A percentile compares a stretch with the other conserved stretches of the same genome.
Conservation (phyloP, 2,888 invertebrate genomes). For the Carpatolechia fugitivella region DNA sequence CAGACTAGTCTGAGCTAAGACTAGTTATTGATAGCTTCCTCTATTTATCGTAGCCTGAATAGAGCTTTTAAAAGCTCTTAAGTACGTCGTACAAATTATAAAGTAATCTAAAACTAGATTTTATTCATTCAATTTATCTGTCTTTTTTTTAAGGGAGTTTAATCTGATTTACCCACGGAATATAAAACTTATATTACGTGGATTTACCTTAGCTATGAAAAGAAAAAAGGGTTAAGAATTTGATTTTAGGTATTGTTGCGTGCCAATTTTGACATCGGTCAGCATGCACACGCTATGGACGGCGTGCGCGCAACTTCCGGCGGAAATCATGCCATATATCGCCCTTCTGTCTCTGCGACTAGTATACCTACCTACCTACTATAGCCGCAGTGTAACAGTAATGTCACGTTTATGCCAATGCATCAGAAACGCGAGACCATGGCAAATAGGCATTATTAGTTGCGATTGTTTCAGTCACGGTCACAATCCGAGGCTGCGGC, state of each 20-base stretch:
- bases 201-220: too few species aligned
- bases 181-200: too few species aligned
- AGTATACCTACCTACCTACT: slow-evolving; percentile 38
- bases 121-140: not conserved
- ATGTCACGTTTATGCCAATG: slow-evolving; percentile 32
- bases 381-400: slow-evolving; percentile 14
- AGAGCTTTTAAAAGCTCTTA: not conserved
- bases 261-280: slow-evolving; percentile 30
- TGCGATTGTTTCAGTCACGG: slow-evolving; percentile 42
- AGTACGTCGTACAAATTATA: not conserved
- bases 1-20: not conserved
- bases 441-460: slow-evolving; percentile 34
- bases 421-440: slow-evolving; percentile 41
- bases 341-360: slow-evolving; percentile 34
- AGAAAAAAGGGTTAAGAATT: too few species aligned
- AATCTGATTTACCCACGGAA: too few species aligned
- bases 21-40: slow-evolving; percentile 1
- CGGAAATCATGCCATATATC: slow-evolving; percentile 67
- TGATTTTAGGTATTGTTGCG: too few species aligned
- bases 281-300: slow-evolving; percentile 56
- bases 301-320: slow-evolving; percentile 72
- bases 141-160: too few species aligned
- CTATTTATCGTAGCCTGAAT: not conserved
- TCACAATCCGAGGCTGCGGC: slow-evolving; percentile 47
- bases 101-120: not conserved